Evolutionary conservation across 2,113 vertebrate species (phyloP).

Genomic region (Nothocercus julius): DNA sequence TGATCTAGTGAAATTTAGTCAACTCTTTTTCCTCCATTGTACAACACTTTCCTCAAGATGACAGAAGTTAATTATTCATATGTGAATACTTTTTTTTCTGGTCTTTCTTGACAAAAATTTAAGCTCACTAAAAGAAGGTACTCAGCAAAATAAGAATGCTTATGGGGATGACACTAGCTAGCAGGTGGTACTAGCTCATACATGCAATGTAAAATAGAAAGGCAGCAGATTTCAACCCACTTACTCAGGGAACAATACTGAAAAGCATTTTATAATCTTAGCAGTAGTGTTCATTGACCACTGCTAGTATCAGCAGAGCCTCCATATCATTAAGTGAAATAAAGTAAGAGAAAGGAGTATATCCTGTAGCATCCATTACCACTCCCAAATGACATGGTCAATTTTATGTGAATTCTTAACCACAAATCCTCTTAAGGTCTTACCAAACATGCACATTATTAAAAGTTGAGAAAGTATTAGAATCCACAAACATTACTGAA

Average conservation of each 20-base stretch:
- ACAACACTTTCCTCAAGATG: neutral
- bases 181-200: too few relatives aligned
- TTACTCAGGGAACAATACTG: neutral
- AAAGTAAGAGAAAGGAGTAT: neutral
- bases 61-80: neutral
- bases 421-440: neutral
- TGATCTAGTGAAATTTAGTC: neutral
- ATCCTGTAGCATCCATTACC: neutral
- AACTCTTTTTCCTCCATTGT: neutral
- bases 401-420: neutral
- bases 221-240: neutral
- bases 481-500: neutral
- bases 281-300: neutral
- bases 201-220: neutral
- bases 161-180: neutral
- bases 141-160: neutral
- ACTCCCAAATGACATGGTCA: accelerated
- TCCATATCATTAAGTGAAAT: neutral
- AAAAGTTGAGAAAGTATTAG: neutral
- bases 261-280: neutral
- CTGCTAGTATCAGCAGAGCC: neutral
- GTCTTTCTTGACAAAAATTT: neutral
- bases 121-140: neutral
- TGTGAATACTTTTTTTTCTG: neutral
- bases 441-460: neutral